phyloP scores from a whole-genome alignment of 1,140 invertebrate species.

The Aphelenchoides fujianensis region DNA sequence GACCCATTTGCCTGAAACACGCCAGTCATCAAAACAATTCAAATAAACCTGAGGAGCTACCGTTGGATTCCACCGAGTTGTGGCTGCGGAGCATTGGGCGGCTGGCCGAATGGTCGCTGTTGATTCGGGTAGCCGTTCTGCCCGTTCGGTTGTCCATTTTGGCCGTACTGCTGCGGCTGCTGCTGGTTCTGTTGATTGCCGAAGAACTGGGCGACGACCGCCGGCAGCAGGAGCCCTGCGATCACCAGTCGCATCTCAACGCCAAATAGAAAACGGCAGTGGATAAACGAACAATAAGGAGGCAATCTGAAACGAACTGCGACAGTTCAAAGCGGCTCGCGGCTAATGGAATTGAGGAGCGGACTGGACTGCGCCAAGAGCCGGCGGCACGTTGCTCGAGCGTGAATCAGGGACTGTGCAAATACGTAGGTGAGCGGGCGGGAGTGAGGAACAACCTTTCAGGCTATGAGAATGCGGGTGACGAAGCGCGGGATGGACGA shows the following conservation, averaged over 20 bases:
- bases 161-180: neutral
- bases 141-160: neutral
- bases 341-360: neutral
- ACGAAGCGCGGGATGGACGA: neutral
- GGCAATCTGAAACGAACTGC: neutral
- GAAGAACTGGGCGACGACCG: neutral
- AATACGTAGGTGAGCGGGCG: neutral
- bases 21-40: neutral
- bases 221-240: neutral
- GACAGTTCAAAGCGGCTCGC: too few species aligned
- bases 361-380: neutral
- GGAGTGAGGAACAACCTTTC: neutral
- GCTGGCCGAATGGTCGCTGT: neutral
- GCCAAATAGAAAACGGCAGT: neutral
- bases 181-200: constrained; percentile 3
- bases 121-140: neutral
- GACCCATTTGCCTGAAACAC: neutral
- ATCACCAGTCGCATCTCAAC: neutral
- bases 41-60: too few species aligned
- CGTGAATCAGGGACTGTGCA: neutral
- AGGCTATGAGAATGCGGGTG: neutral
- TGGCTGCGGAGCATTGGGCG: neutral
- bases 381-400: neutral
- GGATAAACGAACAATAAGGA: neutral
- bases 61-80: constrained; percentile 5